These are phyloP conservation scores for Drosophila littoralis DNA, from an alignment of 1,140 invertebrate species.

Conservation along the genomic window DNA sequence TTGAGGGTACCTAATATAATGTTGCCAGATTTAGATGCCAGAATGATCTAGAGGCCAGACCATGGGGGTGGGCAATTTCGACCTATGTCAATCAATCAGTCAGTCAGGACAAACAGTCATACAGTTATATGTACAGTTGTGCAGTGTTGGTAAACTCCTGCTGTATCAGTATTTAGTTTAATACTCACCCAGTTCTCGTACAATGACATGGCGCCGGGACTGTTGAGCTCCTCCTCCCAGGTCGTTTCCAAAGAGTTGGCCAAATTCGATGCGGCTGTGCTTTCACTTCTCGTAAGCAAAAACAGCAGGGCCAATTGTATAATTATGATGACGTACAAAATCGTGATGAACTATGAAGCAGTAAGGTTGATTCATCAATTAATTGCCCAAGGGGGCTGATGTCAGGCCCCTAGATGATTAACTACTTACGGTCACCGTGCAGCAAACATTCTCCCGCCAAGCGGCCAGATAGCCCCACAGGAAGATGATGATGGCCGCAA, in stretches of 20 bases:
- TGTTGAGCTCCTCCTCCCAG: slow-evolving; percentile 75
- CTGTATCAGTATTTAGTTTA: accelerated
- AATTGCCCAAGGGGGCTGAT: background rate
- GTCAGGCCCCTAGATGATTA: background rate
- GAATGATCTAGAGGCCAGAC: too few species aligned
- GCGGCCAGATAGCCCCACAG: slow-evolving; percentile 75
- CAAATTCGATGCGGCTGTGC: slow-evolving; percentile 53
- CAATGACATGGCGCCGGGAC: slow-evolving; percentile 73
- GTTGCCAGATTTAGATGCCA: too few species aligned
- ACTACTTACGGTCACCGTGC: slow-evolving; percentile 71
- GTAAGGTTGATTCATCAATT: slow-evolving; percentile 1
- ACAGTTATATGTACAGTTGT: background rate
- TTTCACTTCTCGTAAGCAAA: slow-evolving; percentile 31
- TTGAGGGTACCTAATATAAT: too few species aligned
- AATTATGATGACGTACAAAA: slow-evolving; percentile 65
- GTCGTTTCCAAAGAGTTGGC: slow-evolving; percentile 58
- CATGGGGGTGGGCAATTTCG: too few species aligned
- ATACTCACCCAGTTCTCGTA: slow-evolving; percentile 75
- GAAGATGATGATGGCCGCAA: slow-evolving; percentile 52
- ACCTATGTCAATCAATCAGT: too few species aligned
- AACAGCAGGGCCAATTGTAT: slow-evolving; percentile 48
- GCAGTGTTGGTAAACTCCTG: background rate
- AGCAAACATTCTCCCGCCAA: slow-evolving; percentile 73
- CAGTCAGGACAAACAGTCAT: too few species aligned
- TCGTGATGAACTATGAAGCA: slow-evolving; percentile 55